Evolutionary conservation across 2,113 vertebrate species (phyloP).

Genomic region (Otolemur garnettii): DNA sequence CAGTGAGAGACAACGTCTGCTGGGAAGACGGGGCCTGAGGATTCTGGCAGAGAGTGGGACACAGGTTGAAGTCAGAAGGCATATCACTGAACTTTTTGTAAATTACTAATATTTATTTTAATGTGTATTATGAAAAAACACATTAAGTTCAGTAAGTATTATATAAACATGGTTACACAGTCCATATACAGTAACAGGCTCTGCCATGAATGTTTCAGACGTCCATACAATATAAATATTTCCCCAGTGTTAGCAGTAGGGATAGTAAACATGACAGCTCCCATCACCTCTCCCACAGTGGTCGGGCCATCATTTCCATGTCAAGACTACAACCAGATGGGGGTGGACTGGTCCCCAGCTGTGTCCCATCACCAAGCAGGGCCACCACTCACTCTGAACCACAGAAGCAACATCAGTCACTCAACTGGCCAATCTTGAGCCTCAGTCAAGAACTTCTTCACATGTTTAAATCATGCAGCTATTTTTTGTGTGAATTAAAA

Average conservation of each 20-base stretch:
- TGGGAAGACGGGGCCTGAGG: too few species aligned
- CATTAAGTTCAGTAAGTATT: not conserved
- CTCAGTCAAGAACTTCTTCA: not conserved
- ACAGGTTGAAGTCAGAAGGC: not conserved
- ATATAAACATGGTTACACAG: not conserved
- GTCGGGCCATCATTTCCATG: not conserved
- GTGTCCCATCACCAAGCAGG: not conserved
- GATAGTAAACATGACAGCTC: not conserved
- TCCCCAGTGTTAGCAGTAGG: not conserved
- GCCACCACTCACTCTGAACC: not conserved
- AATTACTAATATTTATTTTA: not conserved
- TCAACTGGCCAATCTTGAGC: not conserved
- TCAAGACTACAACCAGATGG: not conserved
- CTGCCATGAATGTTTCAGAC: not conserved
- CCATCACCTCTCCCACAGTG: not conserved
- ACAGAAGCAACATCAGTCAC: not conserved
- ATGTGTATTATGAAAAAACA: not conserved
- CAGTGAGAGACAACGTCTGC: not conserved
- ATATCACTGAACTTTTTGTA: not conserved
- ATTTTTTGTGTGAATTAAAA: not conserved
- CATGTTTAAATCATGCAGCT: not conserved
- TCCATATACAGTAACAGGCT: not conserved
- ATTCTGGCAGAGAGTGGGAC: not conserved
- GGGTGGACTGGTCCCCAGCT: not conserved
- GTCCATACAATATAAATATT: not conserved